Evolutionary conservation across 2,113 vertebrate species (phyloP), one percentile per base, ranked within the genome.

Genomic region (Abramis brama): DNA sequence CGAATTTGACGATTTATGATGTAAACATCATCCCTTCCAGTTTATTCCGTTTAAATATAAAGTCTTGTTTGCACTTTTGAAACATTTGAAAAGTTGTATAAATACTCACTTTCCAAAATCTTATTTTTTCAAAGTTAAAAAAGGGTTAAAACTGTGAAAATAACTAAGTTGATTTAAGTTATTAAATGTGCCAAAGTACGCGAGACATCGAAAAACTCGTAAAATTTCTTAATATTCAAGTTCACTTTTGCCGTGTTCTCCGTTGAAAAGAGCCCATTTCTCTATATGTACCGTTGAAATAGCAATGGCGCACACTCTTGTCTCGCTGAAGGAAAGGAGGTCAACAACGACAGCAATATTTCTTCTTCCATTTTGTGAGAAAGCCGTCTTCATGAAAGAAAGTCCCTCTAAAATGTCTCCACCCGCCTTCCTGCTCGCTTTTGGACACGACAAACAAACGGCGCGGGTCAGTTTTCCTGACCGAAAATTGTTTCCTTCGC

Each of bases 291-390:
- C 71, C 81, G 47, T 73, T 84, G 47, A 82, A 64, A 82, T 90
- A 89, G 95, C 91, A 95, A 95, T 96, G 95, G 95, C 96, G 96
- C 94, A 94, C 94, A 91, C 91, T 91, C 90, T 39, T 11, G 93
- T 90, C 92, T 93, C 83, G 89, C 92, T 94, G 91, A 91, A 92
- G 92, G 92, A 95, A 96, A 96, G 95, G 96, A 95, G 95, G 95
- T 95, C 95, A 94, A 93, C 94, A 95, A 95, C 94, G 92, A 96
- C 95, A 88, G 93, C 95, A 94, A 94, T 95, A 95, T 96, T 95
- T 95, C 95, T 96, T 94, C 96, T 96, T 96, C 95, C 96, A 96
- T 96, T 96, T 96, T 96, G 95, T 95, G 94, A 94, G 93, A 95
- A 95, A 93, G 94, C 90, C 93, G 93, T 95, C 94, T 91, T 94